phyloP scores from a whole-genome alignment of 2,797 vertebrate genomes.

The Adrianichthys oophorus region DNA sequence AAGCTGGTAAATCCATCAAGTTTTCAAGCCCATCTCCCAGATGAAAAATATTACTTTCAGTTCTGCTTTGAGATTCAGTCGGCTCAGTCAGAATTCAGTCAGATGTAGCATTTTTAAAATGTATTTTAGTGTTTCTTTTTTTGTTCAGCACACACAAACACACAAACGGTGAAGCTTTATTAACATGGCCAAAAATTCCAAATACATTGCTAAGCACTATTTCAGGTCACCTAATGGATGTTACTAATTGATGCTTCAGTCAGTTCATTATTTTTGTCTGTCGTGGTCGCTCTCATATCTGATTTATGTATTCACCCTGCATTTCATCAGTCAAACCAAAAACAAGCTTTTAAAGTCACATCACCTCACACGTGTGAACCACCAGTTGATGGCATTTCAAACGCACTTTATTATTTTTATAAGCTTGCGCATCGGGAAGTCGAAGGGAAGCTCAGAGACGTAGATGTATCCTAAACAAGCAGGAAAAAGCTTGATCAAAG shows the following conservation, averaged over 20 bases:
- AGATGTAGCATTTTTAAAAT: constrained; percentile 45
- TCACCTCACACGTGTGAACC: constrained; percentile 8
- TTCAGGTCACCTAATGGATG: constrained; percentile 48
- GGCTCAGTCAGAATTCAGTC: constrained; percentile 47
- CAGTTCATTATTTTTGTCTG: constrained; percentile 66
- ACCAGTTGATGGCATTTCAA: constrained; percentile 3
- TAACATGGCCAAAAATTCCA: constrained; percentile 57
- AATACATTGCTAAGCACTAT: constrained; percentile 64
- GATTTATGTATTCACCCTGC: constrained; percentile 46
- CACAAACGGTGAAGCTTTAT: constrained; percentile 23
- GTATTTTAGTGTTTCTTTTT: constrained; percentile 50
- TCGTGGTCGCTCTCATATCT: constrained; percentile 48
- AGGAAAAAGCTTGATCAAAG: constrained; percentile 8
- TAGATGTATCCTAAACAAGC: too few relatives aligned
- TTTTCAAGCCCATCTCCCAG: constrained; percentile 42
- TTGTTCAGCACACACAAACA: constrained; percentile 4
- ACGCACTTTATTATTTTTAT: constrained; percentile 1
- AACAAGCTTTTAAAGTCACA: constrained; percentile 19
- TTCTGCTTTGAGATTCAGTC: constrained; percentile 48
- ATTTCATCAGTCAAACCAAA: constrained; percentile 48
- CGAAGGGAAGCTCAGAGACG: constrained; percentile 3
- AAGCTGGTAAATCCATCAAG: constrained; percentile 46
- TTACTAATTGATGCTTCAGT: constrained; percentile 65
- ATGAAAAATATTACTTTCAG: constrained; percentile 48
- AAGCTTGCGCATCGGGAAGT: constrained; percentile 2